These are phyloP conservation scores for Dendrocincla tyrannina DNA, from an alignment of 2,797 vertebrate species.

Conservation along the genomic window DNA sequence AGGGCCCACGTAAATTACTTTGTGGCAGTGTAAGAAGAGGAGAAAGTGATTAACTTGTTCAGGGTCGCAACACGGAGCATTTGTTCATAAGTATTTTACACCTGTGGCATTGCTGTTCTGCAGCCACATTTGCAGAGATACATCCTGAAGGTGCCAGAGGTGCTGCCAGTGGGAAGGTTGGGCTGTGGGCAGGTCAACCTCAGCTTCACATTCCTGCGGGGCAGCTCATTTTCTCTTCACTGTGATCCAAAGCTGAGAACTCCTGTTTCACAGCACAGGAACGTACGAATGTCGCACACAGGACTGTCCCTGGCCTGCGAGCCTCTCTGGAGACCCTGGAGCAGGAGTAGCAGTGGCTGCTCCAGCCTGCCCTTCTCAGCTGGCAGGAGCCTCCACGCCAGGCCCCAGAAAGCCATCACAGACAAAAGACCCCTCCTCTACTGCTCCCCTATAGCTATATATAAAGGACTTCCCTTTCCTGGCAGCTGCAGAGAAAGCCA, in stretches of 20 bases:
- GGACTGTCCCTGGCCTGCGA: fast-evolving
- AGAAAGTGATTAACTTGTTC: neutral
- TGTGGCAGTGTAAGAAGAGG: neutral
- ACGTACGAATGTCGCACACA: fast-evolving
- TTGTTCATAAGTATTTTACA: neutral
- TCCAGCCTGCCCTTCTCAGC: neutral
- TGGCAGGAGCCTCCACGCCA: neutral
- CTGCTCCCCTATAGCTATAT: neutral
- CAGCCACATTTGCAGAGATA: fast-evolving
- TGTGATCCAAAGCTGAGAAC: neutral
- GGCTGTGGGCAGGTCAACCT: neutral
- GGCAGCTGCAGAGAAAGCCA: neutral
- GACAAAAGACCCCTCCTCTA: neutral
- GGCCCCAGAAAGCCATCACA: neutral
- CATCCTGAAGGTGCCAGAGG: neutral
- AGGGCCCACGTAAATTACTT: constrained; percentile 1
- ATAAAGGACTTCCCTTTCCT: constrained; percentile 15
- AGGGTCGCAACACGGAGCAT: neutral
- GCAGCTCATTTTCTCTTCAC: neutral
- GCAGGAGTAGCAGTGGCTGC: neutral
- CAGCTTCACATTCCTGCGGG: neutral
- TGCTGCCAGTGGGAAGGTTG: neutral
- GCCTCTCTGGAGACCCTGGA: neutral
- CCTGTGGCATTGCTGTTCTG: neutral
- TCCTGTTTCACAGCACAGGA: neutral